Conservation (phyloP, 2,113 vertebrate species). For the Mastomys coucha region DNA sequence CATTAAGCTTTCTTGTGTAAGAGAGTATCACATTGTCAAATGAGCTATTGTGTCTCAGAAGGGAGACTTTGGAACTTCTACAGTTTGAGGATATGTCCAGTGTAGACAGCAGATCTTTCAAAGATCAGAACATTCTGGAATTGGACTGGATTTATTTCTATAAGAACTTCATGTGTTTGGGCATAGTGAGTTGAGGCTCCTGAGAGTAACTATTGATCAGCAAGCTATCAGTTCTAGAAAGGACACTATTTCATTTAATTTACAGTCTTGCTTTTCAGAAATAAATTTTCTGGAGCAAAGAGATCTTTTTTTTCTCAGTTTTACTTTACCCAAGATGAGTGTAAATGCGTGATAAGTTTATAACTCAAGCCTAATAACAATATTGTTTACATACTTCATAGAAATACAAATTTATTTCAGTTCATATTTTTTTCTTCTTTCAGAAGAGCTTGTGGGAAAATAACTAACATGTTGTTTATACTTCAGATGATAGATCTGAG, state of each 20-base stretch:
- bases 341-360: background rate
- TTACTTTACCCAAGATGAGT: background rate
- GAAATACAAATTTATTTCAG: background rate
- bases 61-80: too few species aligned
- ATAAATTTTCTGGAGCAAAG: background rate
- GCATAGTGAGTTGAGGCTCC: background rate
- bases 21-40: background rate
- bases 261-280: background rate
- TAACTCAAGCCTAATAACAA: background rate
- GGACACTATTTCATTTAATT: background rate
- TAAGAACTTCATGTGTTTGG: background rate
- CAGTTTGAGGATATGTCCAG: background rate
- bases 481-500: background rate
- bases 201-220: background rate
- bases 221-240: constrained; percentile 1
- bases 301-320: background rate
- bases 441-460: background rate
- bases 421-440: background rate
- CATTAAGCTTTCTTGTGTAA: background rate
- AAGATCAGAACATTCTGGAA: background rate
- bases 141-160: background rate
- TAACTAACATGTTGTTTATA: background rate
- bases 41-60: background rate
- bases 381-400: background rate
- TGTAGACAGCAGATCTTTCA: background rate